phyloP scores from a whole-genome alignment of 2,888 invertebrate genomes.

The Heliconius hortense region DNA sequence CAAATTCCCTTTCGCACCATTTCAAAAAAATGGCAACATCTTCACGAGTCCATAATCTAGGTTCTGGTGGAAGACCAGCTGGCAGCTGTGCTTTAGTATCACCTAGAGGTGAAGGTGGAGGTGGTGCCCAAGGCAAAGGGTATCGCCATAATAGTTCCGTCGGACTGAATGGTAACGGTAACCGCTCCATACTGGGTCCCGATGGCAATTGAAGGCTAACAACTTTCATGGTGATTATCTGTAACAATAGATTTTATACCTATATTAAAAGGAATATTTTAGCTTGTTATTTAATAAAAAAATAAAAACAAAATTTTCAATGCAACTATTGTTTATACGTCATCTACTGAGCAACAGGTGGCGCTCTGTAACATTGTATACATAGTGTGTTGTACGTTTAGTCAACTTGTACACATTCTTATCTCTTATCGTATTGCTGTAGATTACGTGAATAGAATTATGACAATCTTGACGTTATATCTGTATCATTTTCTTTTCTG shows the following conservation, averaged over 20 bases:
- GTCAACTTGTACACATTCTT: constrained; percentile 23
- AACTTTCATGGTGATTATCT: constrained; percentile 83
- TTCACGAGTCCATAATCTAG: constrained; percentile 94
- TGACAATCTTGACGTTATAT: constrained; percentile 24
- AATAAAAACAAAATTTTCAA: not conserved
- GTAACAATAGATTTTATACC: constrained; percentile 49
- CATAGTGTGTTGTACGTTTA: constrained; percentile 6
- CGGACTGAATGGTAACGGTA: constrained; percentile 91
- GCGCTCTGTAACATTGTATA: constrained; percentile 41
- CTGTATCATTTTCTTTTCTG: not conserved
- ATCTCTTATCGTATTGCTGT: constrained; percentile 31
- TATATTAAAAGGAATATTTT: not conserved
- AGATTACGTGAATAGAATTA: constrained; percentile 35
- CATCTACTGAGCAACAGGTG: constrained; percentile 48
- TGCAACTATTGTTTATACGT: not conserved
- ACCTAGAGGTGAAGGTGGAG: constrained; percentile 86
- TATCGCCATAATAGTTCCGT: constrained; percentile 94
- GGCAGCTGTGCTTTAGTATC: constrained; percentile 95
- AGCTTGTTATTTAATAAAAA: too few species aligned
- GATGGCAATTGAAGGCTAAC: constrained; percentile 87
- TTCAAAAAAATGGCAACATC: constrained; percentile 93
- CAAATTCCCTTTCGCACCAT: constrained; percentile 96
- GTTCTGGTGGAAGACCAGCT: constrained; percentile 91
- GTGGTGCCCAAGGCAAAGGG: constrained; percentile 88
- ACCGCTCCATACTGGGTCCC: constrained; percentile 87